Percentiles rank a stretch among this genome's conserved stretches.
Evolutionary conservation across 2,113 vertebrate species (phyloP).

Genomic region (Oryzias woworae): DNA sequence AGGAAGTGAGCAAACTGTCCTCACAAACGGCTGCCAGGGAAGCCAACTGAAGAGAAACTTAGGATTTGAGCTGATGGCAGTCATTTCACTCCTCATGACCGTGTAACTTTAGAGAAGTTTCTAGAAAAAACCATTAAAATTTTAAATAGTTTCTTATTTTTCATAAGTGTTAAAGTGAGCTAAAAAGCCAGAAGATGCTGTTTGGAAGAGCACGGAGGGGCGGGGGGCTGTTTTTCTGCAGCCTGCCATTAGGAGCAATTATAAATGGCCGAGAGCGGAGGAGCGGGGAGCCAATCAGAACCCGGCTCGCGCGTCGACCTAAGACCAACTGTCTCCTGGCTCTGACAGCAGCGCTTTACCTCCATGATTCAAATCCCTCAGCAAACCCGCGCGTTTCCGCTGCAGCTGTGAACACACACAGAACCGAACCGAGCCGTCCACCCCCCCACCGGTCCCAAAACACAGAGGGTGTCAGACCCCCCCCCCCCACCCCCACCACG

Average conservation of each 20-base stretch:
- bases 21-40: conserved; percentile 16
- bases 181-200: background rate
- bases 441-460: too few relatives aligned
- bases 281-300: conserved; percentile 97
- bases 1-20: conserved; percentile 39
- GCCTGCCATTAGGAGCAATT: conserved; percentile 98
- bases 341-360: conserved; percentile 99
- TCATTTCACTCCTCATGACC: too few relatives aligned
- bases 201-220: conserved; percentile 84
- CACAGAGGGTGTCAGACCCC: too few relatives aligned
- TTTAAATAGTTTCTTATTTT: too few relatives aligned
- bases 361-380: conserved; percentile 99
- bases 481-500: too few relatives aligned
- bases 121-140: too few relatives aligned
- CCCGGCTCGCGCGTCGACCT: conserved; percentile 98
- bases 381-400: conserved; percentile 87
- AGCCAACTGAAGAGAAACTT: background rate
- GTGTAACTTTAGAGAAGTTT: too few relatives aligned
- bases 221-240: conserved; percentile 85
- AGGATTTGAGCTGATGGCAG: too few relatives aligned
- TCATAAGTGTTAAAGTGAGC: background rate
- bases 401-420: conserved; percentile 59
- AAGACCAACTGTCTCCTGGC: conserved; percentile 99
- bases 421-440: too few relatives aligned
- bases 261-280: conserved; percentile 97